A percentile compares a stretch with the other conserved stretches of the same genome.
phyloP scores from a whole-genome alignment of 2,113 vertebrate genomes.

The Ailurus styani region DNA sequence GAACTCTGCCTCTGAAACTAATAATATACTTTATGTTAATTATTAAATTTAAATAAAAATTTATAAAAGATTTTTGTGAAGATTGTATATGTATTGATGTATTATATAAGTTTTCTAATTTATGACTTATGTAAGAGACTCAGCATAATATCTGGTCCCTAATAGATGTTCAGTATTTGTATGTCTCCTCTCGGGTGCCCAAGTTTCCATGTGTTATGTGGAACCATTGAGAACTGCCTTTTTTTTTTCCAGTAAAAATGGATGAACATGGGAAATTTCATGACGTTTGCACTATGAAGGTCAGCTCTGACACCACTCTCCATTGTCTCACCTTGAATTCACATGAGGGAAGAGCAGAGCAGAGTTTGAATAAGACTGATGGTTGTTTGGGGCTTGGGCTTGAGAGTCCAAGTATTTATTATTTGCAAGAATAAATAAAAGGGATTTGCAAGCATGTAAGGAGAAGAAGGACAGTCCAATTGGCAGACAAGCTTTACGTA shows the following conservation, averaged over 20 bases:
- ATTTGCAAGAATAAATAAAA: conserved; percentile 49
- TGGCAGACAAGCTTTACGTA: conserved; percentile 58
- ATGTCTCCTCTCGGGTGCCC: neutral
- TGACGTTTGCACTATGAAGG: neutral
- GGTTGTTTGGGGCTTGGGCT: neutral
- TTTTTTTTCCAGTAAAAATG: neutral
- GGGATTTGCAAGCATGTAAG: conserved; percentile 10
- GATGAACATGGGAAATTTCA: neutral
- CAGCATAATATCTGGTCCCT: neutral
- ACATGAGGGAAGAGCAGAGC: neutral
- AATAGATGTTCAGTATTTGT: neutral
- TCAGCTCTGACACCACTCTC: neutral
- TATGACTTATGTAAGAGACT: neutral
- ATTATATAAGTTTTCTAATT: neutral
- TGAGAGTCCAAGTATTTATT: too few species aligned
- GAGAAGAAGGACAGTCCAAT: conserved; percentile 20
- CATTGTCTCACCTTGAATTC: conserved; percentile 1
- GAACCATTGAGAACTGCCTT: neutral
- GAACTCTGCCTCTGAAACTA: neutral
- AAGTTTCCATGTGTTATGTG: neutral
- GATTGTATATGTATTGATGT: neutral
- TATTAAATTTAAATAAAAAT: neutral
- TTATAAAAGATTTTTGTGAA: neutral
- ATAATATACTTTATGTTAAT: neutral
- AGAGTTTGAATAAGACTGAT: conserved; percentile 49